Evolutionary conservation across 1,140 invertebrate genomes (phyloP), one percentile per base, ranked within the genome.

Genomic region (Trachymyrmex septentrionalis): DNA sequence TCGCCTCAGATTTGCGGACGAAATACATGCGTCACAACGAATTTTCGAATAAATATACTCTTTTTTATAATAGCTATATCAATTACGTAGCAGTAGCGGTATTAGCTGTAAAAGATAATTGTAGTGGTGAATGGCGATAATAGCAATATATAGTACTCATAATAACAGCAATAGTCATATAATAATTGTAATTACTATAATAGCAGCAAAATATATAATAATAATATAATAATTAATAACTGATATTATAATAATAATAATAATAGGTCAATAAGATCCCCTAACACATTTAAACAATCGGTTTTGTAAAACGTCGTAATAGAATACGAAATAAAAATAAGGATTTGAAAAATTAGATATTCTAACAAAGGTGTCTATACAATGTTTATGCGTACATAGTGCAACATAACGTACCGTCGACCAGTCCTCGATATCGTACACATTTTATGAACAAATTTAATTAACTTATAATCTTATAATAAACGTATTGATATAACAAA

Each of bases 331-430:
- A 88, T 88, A 86, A 88, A 91, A 91, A 91, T 87, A 93, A 93
- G 92, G 90, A 84, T 84, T 44, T 84, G 69, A 84, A 59, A 84
- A 73, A 71, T 73, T 84, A 91, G 91, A 90, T 91, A 93, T 86
- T 90, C 93, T 94, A 94, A 80, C 92, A 94, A 94, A 94, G 92
- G 93, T 92, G 91, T 93, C 92, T 94, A 92, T 91, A 93, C 90
- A 86, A 88, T 88, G 89, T 91, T 71, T 90, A 89, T 91, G 69
- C 59, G 69, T 86, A 76, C 50, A 85, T 76, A 93, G 92, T 94
- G 38, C 92, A 94, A 94, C 93, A 93, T 93, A 94, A 94, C 93
- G 93, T 94, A 90, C 90, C 91, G 92, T 94, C 92, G 90, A 92
- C 92, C 92, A 87, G 90, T 91, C 87, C 85, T 90, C 89, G 90